phyloP scores from a whole-genome alignment of 2,888 invertebrate species.

The Sepioteuthis lessoniana region DNA sequence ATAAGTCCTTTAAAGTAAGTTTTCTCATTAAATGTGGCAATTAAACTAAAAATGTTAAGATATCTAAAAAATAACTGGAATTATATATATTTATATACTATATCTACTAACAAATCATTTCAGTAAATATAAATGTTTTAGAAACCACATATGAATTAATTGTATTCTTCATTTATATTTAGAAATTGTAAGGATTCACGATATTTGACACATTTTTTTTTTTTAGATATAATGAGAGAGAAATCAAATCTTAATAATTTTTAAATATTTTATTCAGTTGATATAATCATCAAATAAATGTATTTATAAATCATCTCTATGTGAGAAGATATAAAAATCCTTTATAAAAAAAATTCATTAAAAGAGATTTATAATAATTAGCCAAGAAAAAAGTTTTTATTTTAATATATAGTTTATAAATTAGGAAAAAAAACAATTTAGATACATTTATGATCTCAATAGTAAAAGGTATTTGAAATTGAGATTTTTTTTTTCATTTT shows the following conservation, averaged over 20 bases:
- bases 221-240: neutral
- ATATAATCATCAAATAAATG: neutral
- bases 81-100: neutral
- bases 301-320: neutral
- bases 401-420: neutral
- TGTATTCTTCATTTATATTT: neutral
- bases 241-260: neutral
- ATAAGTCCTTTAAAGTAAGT: no score
- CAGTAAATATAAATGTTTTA: neutral
- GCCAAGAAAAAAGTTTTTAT: neutral
- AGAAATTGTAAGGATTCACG: neutral
- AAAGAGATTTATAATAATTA: neutral
- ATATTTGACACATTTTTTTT: neutral
- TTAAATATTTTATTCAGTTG: neutral
- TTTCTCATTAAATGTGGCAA: neutral
- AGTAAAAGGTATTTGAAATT: neutral
- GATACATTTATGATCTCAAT: neutral
- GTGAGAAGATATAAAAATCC: neutral
- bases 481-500: neutral
- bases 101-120: no score
- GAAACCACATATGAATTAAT: neutral
- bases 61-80: neutral
- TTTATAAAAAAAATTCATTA: neutral
- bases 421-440: neutral
- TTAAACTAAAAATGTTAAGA: neutral